Evolutionary conservation across 2,888 invertebrate species (phyloP).

Genomic region (Atethmia centrago): DNA sequence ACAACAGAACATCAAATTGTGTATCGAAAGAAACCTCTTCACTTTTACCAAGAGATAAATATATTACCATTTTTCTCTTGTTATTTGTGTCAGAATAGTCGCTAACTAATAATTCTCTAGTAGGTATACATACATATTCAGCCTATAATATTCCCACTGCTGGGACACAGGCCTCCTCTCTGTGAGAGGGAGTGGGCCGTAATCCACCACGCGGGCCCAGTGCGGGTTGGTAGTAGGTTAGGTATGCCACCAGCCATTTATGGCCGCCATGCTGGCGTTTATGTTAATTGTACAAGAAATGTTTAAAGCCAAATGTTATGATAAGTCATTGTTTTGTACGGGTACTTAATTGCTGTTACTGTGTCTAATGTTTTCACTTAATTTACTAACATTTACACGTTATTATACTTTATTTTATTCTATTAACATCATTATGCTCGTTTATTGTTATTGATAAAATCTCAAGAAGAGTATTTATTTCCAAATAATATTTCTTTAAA

Average conservation of each 20-base stretch:
- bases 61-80: background rate
- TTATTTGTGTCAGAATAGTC: no score
- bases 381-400: conserved; percentile 51
- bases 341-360: conserved; percentile 54
- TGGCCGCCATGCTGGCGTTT: conserved; percentile 24
- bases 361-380: conserved; percentile 41
- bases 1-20: background rate
- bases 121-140: no score
- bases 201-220: no score
- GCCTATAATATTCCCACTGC: no score
- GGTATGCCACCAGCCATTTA: conserved; percentile 17
- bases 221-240: no score
- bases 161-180: no score
- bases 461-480: background rate
- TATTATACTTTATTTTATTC: conserved; percentile 47
- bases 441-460: conserved; percentile 41
- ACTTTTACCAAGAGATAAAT: background rate
- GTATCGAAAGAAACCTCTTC: background rate
- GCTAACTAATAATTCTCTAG: no score
- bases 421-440: conserved; percentile 27
- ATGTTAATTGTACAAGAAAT: conserved; percentile 41
- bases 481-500: background rate
- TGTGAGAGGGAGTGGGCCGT: no score
- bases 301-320: conserved; percentile 63
- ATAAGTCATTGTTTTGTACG: conserved; percentile 63